Base-by-base conservation (phyloP, 2,113 vertebrate species). In the Crotalus viridis region DNA sequence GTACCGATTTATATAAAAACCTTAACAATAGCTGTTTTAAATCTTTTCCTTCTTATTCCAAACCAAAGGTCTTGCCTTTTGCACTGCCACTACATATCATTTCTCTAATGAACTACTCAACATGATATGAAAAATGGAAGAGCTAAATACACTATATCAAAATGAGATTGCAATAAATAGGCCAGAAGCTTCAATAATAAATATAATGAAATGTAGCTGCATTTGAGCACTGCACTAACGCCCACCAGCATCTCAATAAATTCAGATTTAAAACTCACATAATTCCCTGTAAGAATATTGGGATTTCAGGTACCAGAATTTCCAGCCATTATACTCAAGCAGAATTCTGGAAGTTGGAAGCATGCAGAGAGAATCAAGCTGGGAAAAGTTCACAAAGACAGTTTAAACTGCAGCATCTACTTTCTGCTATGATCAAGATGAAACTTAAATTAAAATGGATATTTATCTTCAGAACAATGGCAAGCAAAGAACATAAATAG, bases 401-500 rank as follows among this genome's bases (percentile, higher is more conserved):
- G 90, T 87, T 81, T 28, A 85, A 94, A 74, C 0, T 28, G 55
- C 22, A 89, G 48, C 1, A 85, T 90, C 90, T 92, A 81, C 3
- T 86, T 95, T 92, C 43, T 89, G 19, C 10, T 89, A 55, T 86
- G 46, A 4, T 61, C 69, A 86, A 55, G 21, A 17, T n/a, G 59
- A 81, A 91, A 85, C 19, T 48, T 85, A 93, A 46, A 85, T 87
- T 51, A 61, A 0, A 94, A 1, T 90, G 24, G 92, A 52, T 56
- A 92, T 0, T 43, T 89, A 93, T 93, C 92, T 90, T 4, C 90
- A 54, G 93, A 93, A 93, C 85, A 93, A 94, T n/a, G 28, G 15
- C 26, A 12, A 54, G 87, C 56, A 94, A 54, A 89, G 46, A 28
- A 93, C 92, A 1, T 15, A 85, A 85, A 46, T 51, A 6, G 39